Evolutionary conservation across 2,113 vertebrate species (phyloP).

Genomic region (Buteo buteo): DNA sequence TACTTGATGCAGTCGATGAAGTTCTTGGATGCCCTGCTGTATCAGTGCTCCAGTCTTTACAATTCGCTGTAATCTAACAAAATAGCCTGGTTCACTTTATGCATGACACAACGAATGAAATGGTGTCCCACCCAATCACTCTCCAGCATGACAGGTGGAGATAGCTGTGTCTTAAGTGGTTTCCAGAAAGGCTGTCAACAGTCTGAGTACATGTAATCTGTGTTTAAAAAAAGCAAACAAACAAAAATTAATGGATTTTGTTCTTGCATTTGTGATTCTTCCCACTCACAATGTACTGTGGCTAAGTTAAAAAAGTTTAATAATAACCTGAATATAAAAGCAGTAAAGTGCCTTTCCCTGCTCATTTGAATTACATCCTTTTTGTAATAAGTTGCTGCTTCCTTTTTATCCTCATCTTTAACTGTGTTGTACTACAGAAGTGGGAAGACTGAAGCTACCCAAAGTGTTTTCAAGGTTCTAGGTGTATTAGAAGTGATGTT

Average conservation of each 20-base stretch:
- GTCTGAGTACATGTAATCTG: background rate
- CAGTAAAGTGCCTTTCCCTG: background rate
- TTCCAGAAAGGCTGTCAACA: background rate
- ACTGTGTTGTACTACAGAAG: background rate
- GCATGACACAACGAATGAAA: background rate
- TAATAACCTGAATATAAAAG: background rate
- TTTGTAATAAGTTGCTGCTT: background rate
- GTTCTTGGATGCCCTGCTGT: background rate
- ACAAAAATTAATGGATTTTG: background rate
- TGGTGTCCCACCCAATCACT: background rate
- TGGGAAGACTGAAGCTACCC: background rate
- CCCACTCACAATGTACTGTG: too few species aligned
- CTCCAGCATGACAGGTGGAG: background rate
- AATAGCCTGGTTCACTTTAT: background rate
- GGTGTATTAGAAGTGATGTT: background rate
- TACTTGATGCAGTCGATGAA: background rate
- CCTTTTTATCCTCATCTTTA: background rate
- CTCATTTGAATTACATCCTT: background rate
- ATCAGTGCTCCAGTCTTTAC: background rate
- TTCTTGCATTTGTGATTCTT: background rate
- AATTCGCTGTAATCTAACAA: background rate
- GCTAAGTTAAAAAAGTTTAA: background rate
- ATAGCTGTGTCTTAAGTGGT: background rate
- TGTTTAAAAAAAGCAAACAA: background rate
- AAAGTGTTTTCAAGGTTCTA: background rate